Conservation (phyloP, 2,797 vertebrate species). For the Glossophaga mutica region DNA sequence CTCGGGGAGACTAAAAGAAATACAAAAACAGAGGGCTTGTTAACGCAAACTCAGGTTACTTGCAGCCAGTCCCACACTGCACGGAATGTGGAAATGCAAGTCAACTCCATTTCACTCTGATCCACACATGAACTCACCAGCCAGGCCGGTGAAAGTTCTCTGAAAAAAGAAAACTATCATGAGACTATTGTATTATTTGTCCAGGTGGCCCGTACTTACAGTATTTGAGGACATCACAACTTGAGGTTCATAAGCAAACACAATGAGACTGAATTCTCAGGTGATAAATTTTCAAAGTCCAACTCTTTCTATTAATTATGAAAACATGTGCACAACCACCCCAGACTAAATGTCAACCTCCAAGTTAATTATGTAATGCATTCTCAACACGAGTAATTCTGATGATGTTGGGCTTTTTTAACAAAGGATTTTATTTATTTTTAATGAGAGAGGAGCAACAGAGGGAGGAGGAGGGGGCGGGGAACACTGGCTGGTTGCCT, state of each 20-base stretch:
- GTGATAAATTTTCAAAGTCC: background rate
- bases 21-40: slow-evolving; percentile 60
- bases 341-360: background rate
- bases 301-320: background rate
- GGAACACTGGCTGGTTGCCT: too few relatives aligned
- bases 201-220: background rate
- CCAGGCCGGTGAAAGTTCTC: background rate
- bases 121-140: background rate
- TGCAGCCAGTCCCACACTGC: background rate
- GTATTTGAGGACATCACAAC: background rate
- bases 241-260: background rate
- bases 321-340: background rate
- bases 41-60: slow-evolving; percentile 4
- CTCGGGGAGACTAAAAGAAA: slow-evolving; percentile 93
- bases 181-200: background rate
- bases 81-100: background rate
- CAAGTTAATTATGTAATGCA: background rate
- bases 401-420: background rate
- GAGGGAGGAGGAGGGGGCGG: too few relatives aligned
- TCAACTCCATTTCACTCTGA: background rate
- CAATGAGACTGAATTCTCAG: background rate
- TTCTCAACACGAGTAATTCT: background rate
- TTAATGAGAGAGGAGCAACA: too few relatives aligned
- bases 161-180: background rate
- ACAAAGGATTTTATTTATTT: too few relatives aligned